Conservation (phyloP, 2,888 invertebrate species). For the Carpatolechia fugitivella region DNA sequence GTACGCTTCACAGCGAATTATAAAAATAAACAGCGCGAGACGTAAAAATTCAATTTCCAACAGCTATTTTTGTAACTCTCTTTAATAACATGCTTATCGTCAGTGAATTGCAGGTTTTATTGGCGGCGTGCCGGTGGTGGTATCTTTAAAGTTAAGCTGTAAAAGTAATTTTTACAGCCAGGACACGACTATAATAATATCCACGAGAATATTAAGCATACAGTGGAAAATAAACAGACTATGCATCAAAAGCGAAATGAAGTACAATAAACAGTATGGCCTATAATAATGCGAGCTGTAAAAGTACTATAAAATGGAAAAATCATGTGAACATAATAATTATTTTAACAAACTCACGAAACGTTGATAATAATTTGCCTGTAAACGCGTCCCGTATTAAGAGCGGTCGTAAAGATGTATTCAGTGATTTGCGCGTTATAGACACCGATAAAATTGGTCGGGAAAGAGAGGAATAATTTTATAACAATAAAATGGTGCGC, state of each 20-base stretch:
- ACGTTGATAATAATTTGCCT: not conserved
- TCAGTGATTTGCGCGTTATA: slow-evolving; percentile 40
- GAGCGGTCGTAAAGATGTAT: slow-evolving; percentile 36
- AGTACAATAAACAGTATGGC: not conserved
- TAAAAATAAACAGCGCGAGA: slow-evolving; percentile 34
- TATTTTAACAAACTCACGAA: slow-evolving; percentile 2
- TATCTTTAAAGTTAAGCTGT: not conserved
- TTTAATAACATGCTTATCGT: slow-evolving; percentile 45
- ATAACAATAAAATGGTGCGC: slow-evolving; percentile 60
- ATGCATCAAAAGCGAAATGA: not conserved
- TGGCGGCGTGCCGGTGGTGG: slow-evolving; percentile 2
- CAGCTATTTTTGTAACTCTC: slow-evolving; percentile 41
- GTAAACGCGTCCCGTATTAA: not conserved
- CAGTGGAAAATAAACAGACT: not conserved
- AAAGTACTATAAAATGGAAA: slow-evolving; percentile 1
- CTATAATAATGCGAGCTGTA: slow-evolving; percentile 3
- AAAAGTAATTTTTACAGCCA: not conserved
- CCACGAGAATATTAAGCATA: not conserved
- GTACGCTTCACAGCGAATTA: slow-evolving; percentile 37
- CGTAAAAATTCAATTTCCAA: slow-evolving; percentile 23
- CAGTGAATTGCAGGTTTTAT: slow-evolving; percentile 23
- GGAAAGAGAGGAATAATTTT: slow-evolving; percentile 53
- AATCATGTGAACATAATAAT: not conserved
- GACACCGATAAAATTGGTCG: slow-evolving; percentile 46
- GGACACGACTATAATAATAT: not conserved